Percentiles rank a stretch among this genome's conserved stretches.
Conservation (phyloP, 2,888 invertebrate genomes). For the Dorcus parallelipipedus region DNA sequence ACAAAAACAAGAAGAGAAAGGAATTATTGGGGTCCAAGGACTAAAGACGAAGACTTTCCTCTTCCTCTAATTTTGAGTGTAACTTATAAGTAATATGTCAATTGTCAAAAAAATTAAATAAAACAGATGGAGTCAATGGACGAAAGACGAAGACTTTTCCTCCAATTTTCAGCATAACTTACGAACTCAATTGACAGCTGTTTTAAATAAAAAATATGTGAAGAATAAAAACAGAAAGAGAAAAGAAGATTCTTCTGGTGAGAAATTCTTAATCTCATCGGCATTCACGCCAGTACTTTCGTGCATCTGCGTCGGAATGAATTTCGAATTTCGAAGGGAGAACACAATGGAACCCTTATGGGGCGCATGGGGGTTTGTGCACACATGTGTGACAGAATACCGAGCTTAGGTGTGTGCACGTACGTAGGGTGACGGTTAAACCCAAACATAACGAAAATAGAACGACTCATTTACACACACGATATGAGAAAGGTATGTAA, state of each 20-base stretch:
- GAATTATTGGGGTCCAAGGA: background rate
- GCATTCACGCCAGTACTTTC: background rate
- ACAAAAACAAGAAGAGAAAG: background rate
- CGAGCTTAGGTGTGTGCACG: background rate
- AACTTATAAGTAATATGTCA: no score
- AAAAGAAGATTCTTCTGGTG: no score
- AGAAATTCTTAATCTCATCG: background rate
- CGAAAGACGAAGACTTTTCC: background rate
- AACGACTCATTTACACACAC: no score
- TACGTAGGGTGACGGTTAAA: background rate
- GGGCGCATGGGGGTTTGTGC: background rate
- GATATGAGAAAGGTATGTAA: no score
- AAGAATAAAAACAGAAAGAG: no score
- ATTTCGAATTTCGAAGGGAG: background rate
- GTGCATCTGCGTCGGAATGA: slow-evolving; percentile 1
- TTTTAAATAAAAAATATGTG: no score
- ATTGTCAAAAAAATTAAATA: no score
- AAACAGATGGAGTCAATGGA: background rate
- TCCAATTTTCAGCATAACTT: no score
- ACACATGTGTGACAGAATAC: background rate
- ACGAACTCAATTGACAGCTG: no score
- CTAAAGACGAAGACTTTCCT: background rate
- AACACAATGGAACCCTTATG: background rate
- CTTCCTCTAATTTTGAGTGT: no score
- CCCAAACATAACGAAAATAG: background rate